These are phyloP conservation scores for Heterohyrax brucei DNA, from an alignment of 2,797 vertebrate genomes.

Conservation along the genomic window DNA sequence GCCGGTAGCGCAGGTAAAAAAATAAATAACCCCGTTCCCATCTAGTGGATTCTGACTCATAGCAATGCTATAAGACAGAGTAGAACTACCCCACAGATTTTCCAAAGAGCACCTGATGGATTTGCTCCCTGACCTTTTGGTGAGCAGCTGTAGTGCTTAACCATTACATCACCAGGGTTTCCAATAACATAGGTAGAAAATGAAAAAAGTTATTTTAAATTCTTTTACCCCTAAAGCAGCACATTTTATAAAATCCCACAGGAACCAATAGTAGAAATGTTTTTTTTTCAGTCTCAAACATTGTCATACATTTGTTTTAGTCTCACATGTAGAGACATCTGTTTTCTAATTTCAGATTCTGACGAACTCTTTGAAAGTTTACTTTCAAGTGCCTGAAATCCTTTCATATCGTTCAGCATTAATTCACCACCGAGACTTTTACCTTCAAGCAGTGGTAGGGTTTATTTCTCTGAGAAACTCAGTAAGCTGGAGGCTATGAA, in stretches of 20 bases:
- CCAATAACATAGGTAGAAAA: background rate
- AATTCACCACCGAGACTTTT: background rate
- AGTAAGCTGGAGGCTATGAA: background rate
- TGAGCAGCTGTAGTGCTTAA: too few species aligned
- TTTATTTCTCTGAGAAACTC: conserved; percentile 48
- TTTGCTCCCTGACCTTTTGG: too few species aligned
- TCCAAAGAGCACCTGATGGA: too few species aligned
- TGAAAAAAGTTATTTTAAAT: conserved; percentile 15
- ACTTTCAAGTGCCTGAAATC: background rate
- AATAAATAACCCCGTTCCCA: too few species aligned
- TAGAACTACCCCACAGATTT: too few species aligned
- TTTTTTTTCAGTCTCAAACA: conserved; percentile 2
- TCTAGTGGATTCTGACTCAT: too few species aligned
- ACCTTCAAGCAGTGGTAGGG: conserved; percentile 10
- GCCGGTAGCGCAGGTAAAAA: too few species aligned
- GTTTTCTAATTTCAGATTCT: conserved; percentile 2
- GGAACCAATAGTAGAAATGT: background rate
- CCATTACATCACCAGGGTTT: too few species aligned
- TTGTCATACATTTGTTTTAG: background rate
- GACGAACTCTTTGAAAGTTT: background rate
- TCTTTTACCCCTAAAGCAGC: background rate
- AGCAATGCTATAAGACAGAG: too few species aligned
- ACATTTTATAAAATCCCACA: background rate
- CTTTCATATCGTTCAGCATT: background rate
- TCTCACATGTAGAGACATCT: background rate